Conservation (phyloP, 2,888 invertebrate genomes). For the Lepidocyrtoides sp. region DNA sequence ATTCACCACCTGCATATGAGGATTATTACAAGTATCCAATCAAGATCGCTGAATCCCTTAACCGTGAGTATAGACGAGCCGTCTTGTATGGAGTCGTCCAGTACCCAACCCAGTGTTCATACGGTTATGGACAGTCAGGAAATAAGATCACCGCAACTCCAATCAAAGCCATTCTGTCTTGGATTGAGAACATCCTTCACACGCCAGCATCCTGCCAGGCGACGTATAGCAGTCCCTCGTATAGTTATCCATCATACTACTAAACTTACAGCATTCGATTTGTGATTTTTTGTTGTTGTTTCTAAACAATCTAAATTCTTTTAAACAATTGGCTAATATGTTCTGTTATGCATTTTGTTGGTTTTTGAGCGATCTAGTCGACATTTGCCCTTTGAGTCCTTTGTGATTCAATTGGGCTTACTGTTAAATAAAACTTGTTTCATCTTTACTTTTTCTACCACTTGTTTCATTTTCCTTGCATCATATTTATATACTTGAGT, state of each 20-base stretch:
- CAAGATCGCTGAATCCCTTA: constrained; percentile 81
- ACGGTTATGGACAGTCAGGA: constrained; percentile 78
- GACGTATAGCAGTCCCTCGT: constrained; percentile 67
- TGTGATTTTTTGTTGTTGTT: constrained; percentile 57
- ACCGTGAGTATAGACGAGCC: constrained; percentile 83
- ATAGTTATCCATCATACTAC: constrained; percentile 70
- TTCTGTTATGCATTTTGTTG: constrained; percentile 74
- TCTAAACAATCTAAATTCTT: constrained; percentile 58
- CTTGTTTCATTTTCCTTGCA: too few relatives aligned
- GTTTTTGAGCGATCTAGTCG: constrained; percentile 82
- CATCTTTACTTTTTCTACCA: constrained; percentile 28
- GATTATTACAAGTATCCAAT: constrained; percentile 82
- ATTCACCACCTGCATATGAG: constrained; percentile 64
- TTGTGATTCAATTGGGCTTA: constrained; percentile 45
- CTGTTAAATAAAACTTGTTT: constrained; percentile 73
- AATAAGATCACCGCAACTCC: constrained; percentile 84
- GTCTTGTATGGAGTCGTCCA: constrained; percentile 84
- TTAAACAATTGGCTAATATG: constrained; percentile 45
- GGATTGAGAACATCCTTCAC: constrained; percentile 83
- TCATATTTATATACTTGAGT: too few relatives aligned
- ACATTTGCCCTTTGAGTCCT: constrained; percentile 64
- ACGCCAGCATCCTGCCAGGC: constrained; percentile 78
- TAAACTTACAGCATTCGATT: constrained; percentile 71
- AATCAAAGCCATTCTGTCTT: constrained; percentile 82
- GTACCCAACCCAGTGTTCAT: constrained; percentile 84